Percentiles rank a stretch among this genome's conserved stretches.
Evolutionary conservation across 1,140 invertebrate species (phyloP).

Genomic region (Anastrepha obliqua): DNA sequence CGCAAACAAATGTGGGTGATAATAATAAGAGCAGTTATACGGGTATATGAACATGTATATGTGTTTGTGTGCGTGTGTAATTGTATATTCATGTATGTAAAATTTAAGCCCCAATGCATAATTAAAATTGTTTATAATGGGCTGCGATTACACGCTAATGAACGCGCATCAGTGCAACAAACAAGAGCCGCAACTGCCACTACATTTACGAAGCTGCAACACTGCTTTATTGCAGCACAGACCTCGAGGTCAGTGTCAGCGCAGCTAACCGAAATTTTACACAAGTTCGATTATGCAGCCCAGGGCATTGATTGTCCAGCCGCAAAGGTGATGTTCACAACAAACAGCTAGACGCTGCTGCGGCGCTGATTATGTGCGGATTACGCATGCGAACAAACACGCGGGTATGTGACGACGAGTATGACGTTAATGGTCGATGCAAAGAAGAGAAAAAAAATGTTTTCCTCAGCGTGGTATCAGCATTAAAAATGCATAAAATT

Average conservation of each 20-base stretch:
- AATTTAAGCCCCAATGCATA: conserved; percentile 34
- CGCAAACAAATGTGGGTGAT: background rate
- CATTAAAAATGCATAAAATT: conserved; percentile 31
- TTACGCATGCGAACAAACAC: background rate
- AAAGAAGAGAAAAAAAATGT: too few relatives aligned
- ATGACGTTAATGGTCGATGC: background rate
- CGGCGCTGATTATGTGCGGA: too few relatives aligned
- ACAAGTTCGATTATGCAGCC: background rate
- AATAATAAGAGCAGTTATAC: background rate
- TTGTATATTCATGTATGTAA: too few relatives aligned
- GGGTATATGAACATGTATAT: too few relatives aligned
- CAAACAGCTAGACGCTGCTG: background rate
- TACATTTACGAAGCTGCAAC: too few relatives aligned
- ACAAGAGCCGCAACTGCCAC: too few relatives aligned
- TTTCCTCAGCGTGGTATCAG: background rate
- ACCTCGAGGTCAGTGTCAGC: conserved; percentile 6
- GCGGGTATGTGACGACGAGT: background rate
- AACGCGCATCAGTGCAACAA: background rate
- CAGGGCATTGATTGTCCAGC: background rate
- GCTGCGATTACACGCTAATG: conserved; percentile 31
- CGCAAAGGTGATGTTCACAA: too few relatives aligned
- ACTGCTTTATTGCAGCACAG: background rate
- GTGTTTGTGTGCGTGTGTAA: too few relatives aligned
- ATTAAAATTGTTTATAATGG: conserved; percentile 24
- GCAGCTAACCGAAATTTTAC: background rate